Conservation (phyloP, 2,113 vertebrate species). For the Cercocebus atys region DNA sequence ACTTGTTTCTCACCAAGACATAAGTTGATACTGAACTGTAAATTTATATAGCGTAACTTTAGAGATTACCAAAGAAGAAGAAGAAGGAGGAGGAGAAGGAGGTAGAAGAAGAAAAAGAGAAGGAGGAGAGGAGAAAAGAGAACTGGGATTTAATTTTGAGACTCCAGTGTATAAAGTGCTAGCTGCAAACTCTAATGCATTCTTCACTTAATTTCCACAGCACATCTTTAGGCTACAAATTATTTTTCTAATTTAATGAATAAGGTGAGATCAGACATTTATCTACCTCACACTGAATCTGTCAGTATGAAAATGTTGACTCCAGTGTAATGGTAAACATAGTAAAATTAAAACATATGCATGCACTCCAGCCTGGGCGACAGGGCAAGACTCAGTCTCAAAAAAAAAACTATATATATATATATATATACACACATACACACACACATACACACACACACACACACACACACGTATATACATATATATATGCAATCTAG, state of each 20-base stretch:
- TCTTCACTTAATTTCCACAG: not conserved
- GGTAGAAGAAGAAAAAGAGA: not conserved
- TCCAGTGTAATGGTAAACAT: not conserved
- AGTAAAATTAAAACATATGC: not conserved
- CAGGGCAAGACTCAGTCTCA: too few relatives aligned
- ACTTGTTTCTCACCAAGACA: not conserved
- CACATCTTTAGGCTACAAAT: not conserved
- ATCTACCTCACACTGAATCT: not conserved
- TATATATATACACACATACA: too few relatives aligned
- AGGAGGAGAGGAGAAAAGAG: not conserved
- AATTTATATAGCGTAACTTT: not conserved
- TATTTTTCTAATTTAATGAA: not conserved
- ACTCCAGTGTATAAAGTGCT: not conserved
- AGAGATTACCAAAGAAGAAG: not conserved
- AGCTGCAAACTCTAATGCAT: not conserved
- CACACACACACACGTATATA: too few relatives aligned
- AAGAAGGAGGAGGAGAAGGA: not conserved
- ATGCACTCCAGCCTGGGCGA: too few relatives aligned
- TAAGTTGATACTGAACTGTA: not conserved
- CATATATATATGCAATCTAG: too few relatives aligned
- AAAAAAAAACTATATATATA: too few relatives aligned
- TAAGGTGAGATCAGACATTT: not conserved
- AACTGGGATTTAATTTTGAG: not conserved
- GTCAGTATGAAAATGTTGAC: not conserved
- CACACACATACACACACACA: too few relatives aligned